These are phyloP conservation scores for Monarcha castaneiventris DNA, from an alignment of 2,113 vertebrate species.

Conservation along the genomic window DNA sequence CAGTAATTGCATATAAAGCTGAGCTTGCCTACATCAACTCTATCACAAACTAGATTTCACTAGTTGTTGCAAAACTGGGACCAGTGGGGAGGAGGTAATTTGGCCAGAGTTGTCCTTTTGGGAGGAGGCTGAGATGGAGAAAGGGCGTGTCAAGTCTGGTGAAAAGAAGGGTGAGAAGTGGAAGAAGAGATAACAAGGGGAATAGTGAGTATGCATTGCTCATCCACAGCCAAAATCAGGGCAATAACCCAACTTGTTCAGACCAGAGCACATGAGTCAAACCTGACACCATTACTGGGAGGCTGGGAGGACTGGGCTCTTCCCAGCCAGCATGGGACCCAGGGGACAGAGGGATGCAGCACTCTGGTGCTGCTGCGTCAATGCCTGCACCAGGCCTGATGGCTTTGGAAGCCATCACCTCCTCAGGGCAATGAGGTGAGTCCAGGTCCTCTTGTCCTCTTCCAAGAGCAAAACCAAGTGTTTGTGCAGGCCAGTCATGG, in stretches of 20 bases:
- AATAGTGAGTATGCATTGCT: background rate
- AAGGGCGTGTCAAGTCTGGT: background rate
- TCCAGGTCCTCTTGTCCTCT: background rate
- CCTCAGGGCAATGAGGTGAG: background rate
- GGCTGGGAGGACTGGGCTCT: background rate
- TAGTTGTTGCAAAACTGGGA: background rate
- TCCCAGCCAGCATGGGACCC: background rate
- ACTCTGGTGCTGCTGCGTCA: accelerated
- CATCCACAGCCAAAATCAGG: background rate
- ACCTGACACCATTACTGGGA: background rate
- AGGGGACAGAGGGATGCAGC: background rate
- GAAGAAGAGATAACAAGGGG: background rate
- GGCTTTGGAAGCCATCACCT: background rate
- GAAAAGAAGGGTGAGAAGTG: background rate
- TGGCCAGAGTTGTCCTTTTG: background rate
- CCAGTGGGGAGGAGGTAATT: background rate
- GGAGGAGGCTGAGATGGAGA: background rate
- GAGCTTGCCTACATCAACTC: accelerated
- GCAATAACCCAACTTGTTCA: background rate
- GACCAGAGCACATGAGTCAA: background rate
- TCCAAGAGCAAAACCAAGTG: background rate
- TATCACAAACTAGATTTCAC: background rate
- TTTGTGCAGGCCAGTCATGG: background rate
- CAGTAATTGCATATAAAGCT: background rate
- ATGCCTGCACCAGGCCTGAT: background rate